phyloP scores from a whole-genome alignment of 1,140 invertebrate species.

The Euwallacea fornicatus region DNA sequence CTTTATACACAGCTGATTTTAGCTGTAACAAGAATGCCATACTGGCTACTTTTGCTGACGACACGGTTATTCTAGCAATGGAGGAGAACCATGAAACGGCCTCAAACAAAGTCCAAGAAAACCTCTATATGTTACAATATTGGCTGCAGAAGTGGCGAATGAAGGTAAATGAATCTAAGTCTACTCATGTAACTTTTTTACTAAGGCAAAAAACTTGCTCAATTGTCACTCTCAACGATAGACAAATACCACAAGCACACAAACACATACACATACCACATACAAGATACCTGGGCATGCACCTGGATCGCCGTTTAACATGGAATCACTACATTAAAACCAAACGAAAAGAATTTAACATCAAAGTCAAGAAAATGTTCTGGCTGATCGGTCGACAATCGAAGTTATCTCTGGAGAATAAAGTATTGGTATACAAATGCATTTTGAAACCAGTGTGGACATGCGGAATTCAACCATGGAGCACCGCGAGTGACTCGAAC shows the following conservation, averaged over 20 bases:
- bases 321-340: not conserved
- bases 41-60: not conserved
- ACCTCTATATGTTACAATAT: not conserved
- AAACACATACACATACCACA: no score
- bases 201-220: not conserved
- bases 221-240: not conserved
- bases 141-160: slow-evolving; percentile 4
- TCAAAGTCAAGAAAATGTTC: slow-evolving; percentile 2
- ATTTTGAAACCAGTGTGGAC: slow-evolving; percentile 9
- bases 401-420: not conserved
- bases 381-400: not conserved
- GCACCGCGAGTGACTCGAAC: not conserved
- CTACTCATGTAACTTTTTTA: not conserved
- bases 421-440: slow-evolving; percentile 5
- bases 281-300: slow-evolving; percentile 3
- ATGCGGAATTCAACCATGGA: slow-evolving; percentile 1
- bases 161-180: slow-evolving; percentile 9
- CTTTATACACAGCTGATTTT: not conserved
- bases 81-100: not conserved
- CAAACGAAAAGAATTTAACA: not conserved
- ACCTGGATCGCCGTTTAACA: not conserved
- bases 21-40: not conserved
- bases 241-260: not conserved
- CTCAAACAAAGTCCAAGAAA: not conserved
- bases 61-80: not conserved